Evolutionary conservation across 2,113 vertebrate species (phyloP).

Genomic region (Tautogolabrus adspersus): DNA sequence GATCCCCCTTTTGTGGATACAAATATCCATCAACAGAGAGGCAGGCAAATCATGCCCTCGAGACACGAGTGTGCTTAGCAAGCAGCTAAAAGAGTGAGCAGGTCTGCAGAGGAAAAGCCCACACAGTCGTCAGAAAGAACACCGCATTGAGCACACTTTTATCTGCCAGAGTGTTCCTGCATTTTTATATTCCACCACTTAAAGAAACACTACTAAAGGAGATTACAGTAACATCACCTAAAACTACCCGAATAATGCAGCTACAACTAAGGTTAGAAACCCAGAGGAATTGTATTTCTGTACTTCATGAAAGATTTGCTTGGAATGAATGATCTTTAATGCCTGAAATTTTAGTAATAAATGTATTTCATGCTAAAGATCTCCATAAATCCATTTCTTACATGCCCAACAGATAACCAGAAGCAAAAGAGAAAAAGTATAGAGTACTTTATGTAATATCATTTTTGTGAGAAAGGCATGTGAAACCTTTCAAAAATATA

Average conservation of each 20-base stretch:
- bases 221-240: neutral
- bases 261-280: neutral
- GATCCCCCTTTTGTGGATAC: conserved; percentile 62
- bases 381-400: neutral
- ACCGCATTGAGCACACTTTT: neutral
- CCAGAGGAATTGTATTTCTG: conserved; percentile 1
- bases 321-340: neutral
- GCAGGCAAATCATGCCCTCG: conserved; percentile 57
- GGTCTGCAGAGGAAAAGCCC: conserved; percentile 26
- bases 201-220: neutral
- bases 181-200: neutral
- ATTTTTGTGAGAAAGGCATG: neutral
- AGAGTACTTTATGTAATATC: neutral
- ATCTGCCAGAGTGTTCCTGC: neutral
- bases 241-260: neutral
- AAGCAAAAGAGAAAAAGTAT: neutral
- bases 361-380: neutral
- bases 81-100: conserved; percentile 32
- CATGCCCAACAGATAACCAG: neutral
- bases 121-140: conserved; percentile 9
- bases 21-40: conserved; percentile 58
- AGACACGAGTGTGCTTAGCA: conserved; percentile 62
- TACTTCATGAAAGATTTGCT: neutral
- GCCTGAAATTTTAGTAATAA: neutral
- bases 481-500: conserved; percentile 9